Conservation (phyloP, 1,140 invertebrate genomes). For the Fopius arisanus region DNA sequence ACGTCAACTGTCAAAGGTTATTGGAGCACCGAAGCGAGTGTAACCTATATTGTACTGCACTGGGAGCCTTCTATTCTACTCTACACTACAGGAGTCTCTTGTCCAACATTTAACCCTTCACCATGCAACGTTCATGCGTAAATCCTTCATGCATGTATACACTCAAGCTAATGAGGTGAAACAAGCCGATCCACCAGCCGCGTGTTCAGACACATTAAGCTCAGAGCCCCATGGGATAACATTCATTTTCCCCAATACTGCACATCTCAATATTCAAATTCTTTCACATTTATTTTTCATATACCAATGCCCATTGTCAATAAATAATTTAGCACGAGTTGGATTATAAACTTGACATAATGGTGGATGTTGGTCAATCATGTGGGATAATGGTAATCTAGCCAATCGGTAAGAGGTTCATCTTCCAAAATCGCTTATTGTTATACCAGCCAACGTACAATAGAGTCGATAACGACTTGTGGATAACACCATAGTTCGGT, state of each 20-base stretch:
- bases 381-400: background rate
- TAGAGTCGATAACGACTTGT: constrained; percentile 29
- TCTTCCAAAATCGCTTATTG: background rate
- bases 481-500: constrained; percentile 17
- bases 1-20: constrained; percentile 27
- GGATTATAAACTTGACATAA: background rate
- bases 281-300: background rate
- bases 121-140: constrained; percentile 34
- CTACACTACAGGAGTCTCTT: constrained; percentile 8
- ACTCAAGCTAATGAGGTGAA: constrained; percentile 51
- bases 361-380: background rate
- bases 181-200: constrained; percentile 42
- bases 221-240: constrained; percentile 34
- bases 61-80: background rate
- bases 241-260: background rate
- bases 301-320: background rate
- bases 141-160: constrained; percentile 55
- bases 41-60: background rate
- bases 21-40: constrained; percentile 18
- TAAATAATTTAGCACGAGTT: too few species aligned
- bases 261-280: background rate
- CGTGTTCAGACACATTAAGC: constrained; percentile 44
- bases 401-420: background rate
- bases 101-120: background rate
- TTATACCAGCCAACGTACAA: constrained; percentile 7